Conservation (phyloP, 2,797 vertebrate genomes). For the Manis javanica region DNA sequence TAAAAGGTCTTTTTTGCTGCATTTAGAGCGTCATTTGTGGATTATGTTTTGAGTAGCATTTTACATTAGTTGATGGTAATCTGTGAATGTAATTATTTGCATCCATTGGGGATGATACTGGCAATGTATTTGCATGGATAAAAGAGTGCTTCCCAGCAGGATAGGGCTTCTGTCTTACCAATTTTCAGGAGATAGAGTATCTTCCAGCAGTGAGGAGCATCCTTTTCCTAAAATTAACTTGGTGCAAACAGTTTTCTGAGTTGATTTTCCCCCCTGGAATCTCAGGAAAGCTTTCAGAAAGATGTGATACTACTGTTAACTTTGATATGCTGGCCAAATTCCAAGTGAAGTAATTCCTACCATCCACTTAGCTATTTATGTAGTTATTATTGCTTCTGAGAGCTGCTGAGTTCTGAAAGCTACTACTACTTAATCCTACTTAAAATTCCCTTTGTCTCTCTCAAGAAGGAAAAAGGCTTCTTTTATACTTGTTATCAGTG, state of each 20-base stretch:
- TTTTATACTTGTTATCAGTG: conserved; percentile 52
- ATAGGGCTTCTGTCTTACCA: conserved; percentile 28
- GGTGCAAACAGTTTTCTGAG: conserved; percentile 47
- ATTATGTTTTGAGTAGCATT: neutral
- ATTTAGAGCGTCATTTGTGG: neutral
- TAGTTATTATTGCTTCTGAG: conserved; percentile 77
- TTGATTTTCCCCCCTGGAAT: conserved; percentile 32
- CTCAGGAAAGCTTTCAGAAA: conserved; percentile 73
- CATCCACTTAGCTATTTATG: conserved; percentile 78
- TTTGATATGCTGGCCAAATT: conserved; percentile 73
- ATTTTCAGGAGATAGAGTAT: conserved; percentile 48
- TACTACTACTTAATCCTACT: conserved; percentile 78
- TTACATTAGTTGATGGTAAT: neutral
- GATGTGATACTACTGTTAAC: conserved; percentile 67
- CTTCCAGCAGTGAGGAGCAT: conserved; percentile 58
- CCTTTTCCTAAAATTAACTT: conserved; percentile 55
- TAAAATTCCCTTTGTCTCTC: conserved; percentile 80
- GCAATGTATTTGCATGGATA: conserved; percentile 54
- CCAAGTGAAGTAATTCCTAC: conserved; percentile 73
- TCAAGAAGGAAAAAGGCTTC: conserved; percentile 57
- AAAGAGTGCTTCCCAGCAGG: conserved; percentile 51
- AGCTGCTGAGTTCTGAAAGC: conserved; percentile 74
- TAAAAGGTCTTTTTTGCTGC: neutral
- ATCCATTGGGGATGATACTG: neutral
- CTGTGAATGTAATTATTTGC: conserved; percentile 41